Evolutionary conservation across 2,888 invertebrate genomes (phyloP).

Genomic region (Allophyes oxyacanthae): DNA sequence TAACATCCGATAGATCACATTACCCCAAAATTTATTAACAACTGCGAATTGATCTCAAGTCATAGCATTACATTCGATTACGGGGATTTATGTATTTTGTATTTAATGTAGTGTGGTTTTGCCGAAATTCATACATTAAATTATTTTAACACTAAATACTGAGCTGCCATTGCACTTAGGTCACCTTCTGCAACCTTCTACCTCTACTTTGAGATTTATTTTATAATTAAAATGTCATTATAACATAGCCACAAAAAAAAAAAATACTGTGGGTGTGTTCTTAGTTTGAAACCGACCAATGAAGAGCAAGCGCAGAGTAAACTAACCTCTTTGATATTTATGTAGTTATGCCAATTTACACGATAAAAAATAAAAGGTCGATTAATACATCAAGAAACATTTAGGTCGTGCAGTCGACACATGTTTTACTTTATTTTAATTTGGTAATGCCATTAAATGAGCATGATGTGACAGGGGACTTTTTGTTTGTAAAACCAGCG

Average conservation of each 20-base stretch:
- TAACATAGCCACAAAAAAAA: conserved; percentile 11
- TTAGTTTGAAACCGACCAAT: conserved; percentile 35
- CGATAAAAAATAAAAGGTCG: conserved; percentile 17
- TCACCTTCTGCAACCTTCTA: conserved; percentile 40
- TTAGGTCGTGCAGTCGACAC: conserved; percentile 11
- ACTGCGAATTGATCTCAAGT: too few species aligned
- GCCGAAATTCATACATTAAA: conserved; percentile 8
- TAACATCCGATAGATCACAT: too few species aligned
- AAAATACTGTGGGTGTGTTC: conserved; percentile 51
- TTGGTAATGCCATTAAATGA: conserved; percentile 22
- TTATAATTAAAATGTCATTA: conserved; percentile 13
- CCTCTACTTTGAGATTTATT: conserved; percentile 5
- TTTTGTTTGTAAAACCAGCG: conserved; percentile 11
- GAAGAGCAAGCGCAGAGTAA: conserved; percentile 13
- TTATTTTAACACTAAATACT: conserved; percentile 14
- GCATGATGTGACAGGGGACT: conserved; percentile 8
- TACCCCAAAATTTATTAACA: too few species aligned
- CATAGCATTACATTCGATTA: too few species aligned
- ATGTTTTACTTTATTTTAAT: conserved; percentile 33
- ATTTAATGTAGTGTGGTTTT: conserved; percentile 9
- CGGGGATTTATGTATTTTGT: too few species aligned
- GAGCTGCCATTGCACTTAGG: conserved; percentile 22
- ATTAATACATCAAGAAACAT: conserved; percentile 24
- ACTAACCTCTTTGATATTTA: conserved; percentile 30
- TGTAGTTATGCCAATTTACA: conserved; percentile 21